Conservation (phyloP, 23 tunicate species). For the Trididemnum miniatum region DNA sequence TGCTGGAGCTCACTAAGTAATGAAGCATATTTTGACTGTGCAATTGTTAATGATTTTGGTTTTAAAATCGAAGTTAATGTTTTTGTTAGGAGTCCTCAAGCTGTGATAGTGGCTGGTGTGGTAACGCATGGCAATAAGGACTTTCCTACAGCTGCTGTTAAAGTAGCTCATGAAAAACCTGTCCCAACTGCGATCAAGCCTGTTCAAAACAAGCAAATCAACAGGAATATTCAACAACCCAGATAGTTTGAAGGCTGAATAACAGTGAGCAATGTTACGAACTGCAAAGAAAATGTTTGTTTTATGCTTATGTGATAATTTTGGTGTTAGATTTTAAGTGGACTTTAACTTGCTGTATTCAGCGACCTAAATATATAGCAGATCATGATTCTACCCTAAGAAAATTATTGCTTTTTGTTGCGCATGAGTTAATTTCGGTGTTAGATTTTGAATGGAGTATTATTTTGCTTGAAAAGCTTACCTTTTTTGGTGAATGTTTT, state of each 20-base stretch:
- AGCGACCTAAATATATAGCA: not conserved
- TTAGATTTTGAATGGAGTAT: no score
- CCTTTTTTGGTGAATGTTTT: no score
- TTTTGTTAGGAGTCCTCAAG: conserved; percentile 4
- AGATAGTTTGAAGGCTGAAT: conserved; percentile 56
- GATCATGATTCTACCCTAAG: no score
- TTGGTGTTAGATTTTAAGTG: not conserved
- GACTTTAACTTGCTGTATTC: not conserved
- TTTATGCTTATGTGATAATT: not conserved
- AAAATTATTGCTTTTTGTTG: no score
- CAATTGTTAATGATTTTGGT: not conserved
- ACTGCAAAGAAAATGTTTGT: not conserved
- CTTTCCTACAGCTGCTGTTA: conserved; percentile 66
- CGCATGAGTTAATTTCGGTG: no score
- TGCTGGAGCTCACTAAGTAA: no score
- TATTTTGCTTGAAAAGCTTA: no score
- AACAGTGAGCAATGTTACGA: not conserved
- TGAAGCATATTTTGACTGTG: no score
- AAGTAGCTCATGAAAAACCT: conserved; percentile 82
- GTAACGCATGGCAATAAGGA: conserved; percentile 72
- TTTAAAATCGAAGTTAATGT: not conserved
- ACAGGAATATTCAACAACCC: conserved; percentile 85
- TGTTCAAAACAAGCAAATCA: conserved; percentile 73
- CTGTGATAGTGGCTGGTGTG: conserved; percentile 75
- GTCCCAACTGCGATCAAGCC: conserved; percentile 69